Conservation (phyloP, 2,888 invertebrate genomes). For the Muschampia plurimacula region DNA sequence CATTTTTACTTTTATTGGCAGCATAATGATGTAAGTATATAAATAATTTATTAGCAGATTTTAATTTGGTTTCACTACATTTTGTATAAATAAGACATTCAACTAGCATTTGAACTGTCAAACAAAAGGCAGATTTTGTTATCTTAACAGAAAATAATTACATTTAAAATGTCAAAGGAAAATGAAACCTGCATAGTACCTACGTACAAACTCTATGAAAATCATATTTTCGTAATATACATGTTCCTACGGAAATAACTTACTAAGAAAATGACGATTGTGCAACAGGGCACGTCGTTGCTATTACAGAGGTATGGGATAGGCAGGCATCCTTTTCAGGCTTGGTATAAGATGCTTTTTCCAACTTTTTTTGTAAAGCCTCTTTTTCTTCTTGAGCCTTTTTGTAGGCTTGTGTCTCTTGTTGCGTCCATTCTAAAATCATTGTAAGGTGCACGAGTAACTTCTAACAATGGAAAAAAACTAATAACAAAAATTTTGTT, state of each 20-base stretch:
- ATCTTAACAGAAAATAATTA: not conserved
- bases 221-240: not conserved
- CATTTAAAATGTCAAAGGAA: not conserved
- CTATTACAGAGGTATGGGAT: slow-evolving; percentile 61
- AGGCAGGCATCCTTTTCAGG: slow-evolving; percentile 50
- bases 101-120: slow-evolving; percentile 6
- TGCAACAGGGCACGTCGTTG: slow-evolving; percentile 53
- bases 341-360: slow-evolving; percentile 39
- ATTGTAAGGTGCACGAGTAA: slow-evolving; percentile 18
- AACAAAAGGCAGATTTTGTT: not conserved
- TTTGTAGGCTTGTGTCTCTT: slow-evolving; percentile 70
- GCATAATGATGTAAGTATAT: slow-evolving; percentile 56
- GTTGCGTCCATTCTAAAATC: slow-evolving; percentile 71
- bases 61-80: slow-evolving; percentile 10
- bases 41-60: not conserved
- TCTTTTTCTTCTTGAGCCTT: slow-evolving; percentile 71
- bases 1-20: slow-evolving; percentile 71
- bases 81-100: slow-evolving; percentile 20
- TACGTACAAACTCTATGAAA: not conserved
- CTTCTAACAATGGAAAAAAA: not conserved
- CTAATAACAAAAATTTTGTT: not conserved
- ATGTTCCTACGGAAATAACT: slow-evolving; percentile 8
- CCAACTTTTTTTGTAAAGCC: slow-evolving; percentile 55
- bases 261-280: slow-evolving; percentile 63
- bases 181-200: not conserved